These are phyloP conservation scores for Drosophila recens DNA, from an alignment of 2,888 invertebrate species.

Conservation along the genomic window DNA sequence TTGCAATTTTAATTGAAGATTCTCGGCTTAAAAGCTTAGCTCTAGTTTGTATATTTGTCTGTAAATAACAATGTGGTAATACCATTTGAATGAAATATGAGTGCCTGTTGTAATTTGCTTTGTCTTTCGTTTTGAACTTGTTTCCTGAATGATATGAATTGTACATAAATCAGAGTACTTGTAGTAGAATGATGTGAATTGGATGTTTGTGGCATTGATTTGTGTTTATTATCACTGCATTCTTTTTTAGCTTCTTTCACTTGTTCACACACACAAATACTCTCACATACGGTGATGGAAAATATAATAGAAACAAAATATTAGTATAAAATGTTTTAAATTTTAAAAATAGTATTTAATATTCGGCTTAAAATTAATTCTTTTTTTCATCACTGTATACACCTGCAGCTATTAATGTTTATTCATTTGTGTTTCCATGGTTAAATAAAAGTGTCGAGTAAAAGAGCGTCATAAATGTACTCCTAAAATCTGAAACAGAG, in stretches of 20 bases:
- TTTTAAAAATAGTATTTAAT: too few species aligned
- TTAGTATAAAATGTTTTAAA: too few species aligned
- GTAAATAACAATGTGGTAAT: background rate
- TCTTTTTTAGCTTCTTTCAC: conserved; percentile 15
- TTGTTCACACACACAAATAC: conserved; percentile 21
- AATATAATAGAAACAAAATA: too few species aligned
- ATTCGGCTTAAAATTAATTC: too few species aligned
- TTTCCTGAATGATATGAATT: conserved; percentile 3
- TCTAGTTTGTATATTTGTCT: background rate
- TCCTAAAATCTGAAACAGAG: conserved; percentile 64
- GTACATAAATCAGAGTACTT: background rate
- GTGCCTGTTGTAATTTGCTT: background rate
- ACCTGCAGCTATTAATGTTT: conserved; percentile 50
- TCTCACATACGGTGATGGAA: background rate
- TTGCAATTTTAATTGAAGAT: conserved; percentile 8
- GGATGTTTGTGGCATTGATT: conserved; percentile 44
- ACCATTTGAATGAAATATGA: background rate
- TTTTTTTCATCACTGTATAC: background rate
- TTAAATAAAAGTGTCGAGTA: conserved; percentile 22
- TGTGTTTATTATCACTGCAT: conserved; percentile 57
- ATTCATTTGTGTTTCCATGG: conserved; percentile 56
- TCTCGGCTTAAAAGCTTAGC: conserved; percentile 8
- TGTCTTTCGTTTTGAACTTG: background rate
- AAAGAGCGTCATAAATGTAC: conserved; percentile 70
- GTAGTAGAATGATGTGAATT: background rate